Percentiles rank a stretch among this genome's conserved stretches.
Conservation (phyloP, 2,797 vertebrate species). For the Hypotaenidia okinawae region DNA sequence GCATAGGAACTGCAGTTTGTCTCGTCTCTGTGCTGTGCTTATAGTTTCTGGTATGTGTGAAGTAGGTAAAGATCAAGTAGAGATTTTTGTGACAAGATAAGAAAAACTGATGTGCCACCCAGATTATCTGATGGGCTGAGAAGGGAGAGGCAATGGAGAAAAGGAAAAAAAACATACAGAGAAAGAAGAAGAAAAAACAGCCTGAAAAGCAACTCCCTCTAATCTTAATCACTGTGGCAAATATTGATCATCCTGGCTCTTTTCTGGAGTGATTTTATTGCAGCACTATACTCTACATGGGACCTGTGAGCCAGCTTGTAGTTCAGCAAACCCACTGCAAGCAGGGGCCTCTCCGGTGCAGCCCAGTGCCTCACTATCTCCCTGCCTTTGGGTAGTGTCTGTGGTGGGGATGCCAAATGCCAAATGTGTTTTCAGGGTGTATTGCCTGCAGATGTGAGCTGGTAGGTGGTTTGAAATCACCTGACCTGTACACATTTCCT, state of each 20-base stretch:
- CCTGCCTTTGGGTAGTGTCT: background rate
- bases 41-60: background rate
- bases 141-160: background rate
- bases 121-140: background rate
- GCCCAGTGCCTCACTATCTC: rapidly evolving
- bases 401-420: background rate
- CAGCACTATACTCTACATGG: background rate
- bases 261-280: background rate
- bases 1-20: background rate
- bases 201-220: background rate
- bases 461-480: background rate
- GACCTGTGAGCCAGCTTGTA: background rate
- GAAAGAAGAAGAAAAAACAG: background rate
- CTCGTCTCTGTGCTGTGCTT: background rate
- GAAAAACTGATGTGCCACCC: background rate
- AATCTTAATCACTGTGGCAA: background rate
- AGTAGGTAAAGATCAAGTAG: background rate
- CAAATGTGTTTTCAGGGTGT: background rate
- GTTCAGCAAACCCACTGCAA: background rate
- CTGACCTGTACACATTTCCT: rapidly evolving
- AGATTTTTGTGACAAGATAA: background rate
- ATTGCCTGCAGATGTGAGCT: background rate
- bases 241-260: background rate
- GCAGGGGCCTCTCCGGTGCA: rapidly evolving
- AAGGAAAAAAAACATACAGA: background rate